Evolutionary conservation across 1,140 invertebrate species (phyloP).

Genomic region (Cyphomyrmex costatus): DNA sequence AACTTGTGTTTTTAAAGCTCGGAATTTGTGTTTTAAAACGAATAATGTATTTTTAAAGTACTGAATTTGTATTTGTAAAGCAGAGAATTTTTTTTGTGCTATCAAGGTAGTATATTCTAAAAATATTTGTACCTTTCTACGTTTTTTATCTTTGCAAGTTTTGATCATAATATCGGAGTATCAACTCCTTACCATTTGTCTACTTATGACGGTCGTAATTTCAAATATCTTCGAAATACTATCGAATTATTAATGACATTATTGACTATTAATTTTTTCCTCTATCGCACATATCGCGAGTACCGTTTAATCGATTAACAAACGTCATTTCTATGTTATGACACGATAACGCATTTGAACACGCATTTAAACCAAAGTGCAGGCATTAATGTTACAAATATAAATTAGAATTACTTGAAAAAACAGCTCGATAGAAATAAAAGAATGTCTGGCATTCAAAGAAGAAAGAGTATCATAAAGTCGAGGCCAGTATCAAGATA

Average conservation of each 20-base stretch:
- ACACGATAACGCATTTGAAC: background rate
- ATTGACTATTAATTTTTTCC: background rate
- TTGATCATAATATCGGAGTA: background rate
- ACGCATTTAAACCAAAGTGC: background rate
- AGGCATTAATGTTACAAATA: background rate
- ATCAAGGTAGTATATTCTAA: background rate
- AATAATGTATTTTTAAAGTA: too few species aligned
- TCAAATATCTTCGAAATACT: background rate
- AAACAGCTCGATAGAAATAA: background rate
- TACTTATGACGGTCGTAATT: conserved; percentile 1
- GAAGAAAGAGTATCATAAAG: conserved; percentile 77
- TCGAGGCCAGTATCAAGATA: conserved; percentile 75
- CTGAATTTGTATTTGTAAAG: too few species aligned
- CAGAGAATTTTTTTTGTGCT: too few species aligned
- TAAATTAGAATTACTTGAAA: background rate
- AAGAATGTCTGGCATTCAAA: conserved; percentile 73
- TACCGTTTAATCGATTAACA: background rate
- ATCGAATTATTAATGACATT: background rate
- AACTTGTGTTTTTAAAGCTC: too few species aligned
- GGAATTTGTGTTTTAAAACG: too few species aligned
- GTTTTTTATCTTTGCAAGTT: conserved; percentile 20
- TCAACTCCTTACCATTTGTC: background rate
- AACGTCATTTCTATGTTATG: background rate
- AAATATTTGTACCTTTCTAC: background rate
- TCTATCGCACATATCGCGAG: background rate